Percentiles rank a stretch among this genome's conserved stretches.
phyloP scores from a whole-genome alignment of 1,140 invertebrate species.

The Hycleus cichorii region DNA sequence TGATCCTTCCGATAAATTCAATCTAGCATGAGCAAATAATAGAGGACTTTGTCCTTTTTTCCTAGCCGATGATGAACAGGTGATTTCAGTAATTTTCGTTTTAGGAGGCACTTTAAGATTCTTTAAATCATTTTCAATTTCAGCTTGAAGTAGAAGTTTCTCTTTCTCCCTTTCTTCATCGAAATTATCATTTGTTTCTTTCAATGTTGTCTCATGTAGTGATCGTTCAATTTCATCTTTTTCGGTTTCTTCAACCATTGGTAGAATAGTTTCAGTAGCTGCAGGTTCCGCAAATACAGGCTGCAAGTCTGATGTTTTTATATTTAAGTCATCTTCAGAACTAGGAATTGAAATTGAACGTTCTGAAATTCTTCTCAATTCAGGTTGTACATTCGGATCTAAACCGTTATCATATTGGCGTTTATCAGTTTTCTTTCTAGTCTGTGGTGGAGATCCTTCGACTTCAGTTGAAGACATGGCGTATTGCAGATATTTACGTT shows the following conservation, averaged over 20 bases:
- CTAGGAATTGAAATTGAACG: constrained; percentile 62
- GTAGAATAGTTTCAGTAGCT: constrained; percentile 16
- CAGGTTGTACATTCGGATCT: constrained; percentile 51
- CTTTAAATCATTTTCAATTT: constrained; percentile 38
- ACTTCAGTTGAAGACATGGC: constrained; percentile 67
- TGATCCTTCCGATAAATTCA: constrained; percentile 75
- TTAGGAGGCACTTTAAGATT: constrained; percentile 37
- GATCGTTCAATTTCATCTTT: constrained; percentile 34
- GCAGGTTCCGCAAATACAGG: constrained; percentile 35
- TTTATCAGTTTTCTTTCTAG: constrained; percentile 50
- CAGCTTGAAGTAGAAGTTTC: constrained; percentile 33
- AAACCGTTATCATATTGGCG: constrained; percentile 50
- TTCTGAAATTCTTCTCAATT: constrained; percentile 58
- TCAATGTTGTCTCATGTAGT: constrained; percentile 37
- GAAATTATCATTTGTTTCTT: constrained; percentile 45
- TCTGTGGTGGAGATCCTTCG: constrained; percentile 60
- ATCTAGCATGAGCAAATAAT: constrained; percentile 65
- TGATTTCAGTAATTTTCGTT: constrained; percentile 39
- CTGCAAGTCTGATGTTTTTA: constrained; percentile 34
- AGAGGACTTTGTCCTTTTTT: constrained; percentile 66
- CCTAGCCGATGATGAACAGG: constrained; percentile 48
- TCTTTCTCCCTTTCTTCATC: constrained; percentile 35
- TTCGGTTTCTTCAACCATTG: constrained; percentile 33
- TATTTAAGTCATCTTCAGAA: constrained; percentile 54
- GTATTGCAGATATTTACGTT: constrained; percentile 59